These are phyloP conservation scores for Periophthalmodon schlosseri DNA, from an alignment of 2,113 vertebrate species.

Conservation along the genomic window DNA sequence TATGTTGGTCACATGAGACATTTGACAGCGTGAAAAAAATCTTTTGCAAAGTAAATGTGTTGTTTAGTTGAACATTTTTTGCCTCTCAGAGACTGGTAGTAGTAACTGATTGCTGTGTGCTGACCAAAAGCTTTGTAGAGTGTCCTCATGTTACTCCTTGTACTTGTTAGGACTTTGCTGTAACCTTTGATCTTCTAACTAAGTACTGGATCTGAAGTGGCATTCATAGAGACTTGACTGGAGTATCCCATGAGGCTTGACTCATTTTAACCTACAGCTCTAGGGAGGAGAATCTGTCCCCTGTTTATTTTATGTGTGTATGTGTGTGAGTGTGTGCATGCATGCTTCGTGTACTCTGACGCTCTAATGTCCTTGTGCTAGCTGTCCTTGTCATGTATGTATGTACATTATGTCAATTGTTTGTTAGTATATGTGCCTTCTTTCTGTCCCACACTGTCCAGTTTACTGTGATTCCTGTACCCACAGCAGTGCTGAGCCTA, in stretches of 20 bases:
- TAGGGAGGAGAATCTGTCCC: slow-evolving; percentile 42
- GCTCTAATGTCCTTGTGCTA: slow-evolving; percentile 64
- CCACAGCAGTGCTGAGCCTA: slow-evolving; percentile 79
- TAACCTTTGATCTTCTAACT: slow-evolving; percentile 62
- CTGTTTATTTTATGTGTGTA: slow-evolving; percentile 37
- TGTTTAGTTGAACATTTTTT: slow-evolving; percentile 23
- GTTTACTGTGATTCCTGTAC: slow-evolving; percentile 82
- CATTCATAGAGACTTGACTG: slow-evolving; percentile 57
- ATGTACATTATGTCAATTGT: slow-evolving; percentile 65
- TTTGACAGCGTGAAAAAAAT: slow-evolving; percentile 15
- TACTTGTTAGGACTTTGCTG: slow-evolving; percentile 55
- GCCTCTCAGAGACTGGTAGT: slow-evolving; percentile 20
- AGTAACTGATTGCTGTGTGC: slow-evolving; percentile 43
- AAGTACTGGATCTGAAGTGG: slow-evolving; percentile 62
- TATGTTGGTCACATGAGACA: slow-evolving; percentile 16
- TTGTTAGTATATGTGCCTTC: slow-evolving; percentile 65
- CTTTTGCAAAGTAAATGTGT: slow-evolving; percentile 21
- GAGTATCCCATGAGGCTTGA: slow-evolving; percentile 57
- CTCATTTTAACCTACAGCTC: slow-evolving; percentile 64
- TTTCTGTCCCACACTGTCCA: slow-evolving; percentile 74
- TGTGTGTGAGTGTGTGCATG: slow-evolving; percentile 38
- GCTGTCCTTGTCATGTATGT: slow-evolving; percentile 59
- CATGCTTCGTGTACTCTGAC: slow-evolving; percentile 39
- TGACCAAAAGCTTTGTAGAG: slow-evolving; percentile 41
- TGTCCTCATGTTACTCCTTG: slow-evolving; percentile 51